Percentiles rank a stretch among this genome's conserved stretches.
phyloP scores from a whole-genome alignment of 1,140 invertebrate genomes.

The Hylyphantes graminicola region DNA sequence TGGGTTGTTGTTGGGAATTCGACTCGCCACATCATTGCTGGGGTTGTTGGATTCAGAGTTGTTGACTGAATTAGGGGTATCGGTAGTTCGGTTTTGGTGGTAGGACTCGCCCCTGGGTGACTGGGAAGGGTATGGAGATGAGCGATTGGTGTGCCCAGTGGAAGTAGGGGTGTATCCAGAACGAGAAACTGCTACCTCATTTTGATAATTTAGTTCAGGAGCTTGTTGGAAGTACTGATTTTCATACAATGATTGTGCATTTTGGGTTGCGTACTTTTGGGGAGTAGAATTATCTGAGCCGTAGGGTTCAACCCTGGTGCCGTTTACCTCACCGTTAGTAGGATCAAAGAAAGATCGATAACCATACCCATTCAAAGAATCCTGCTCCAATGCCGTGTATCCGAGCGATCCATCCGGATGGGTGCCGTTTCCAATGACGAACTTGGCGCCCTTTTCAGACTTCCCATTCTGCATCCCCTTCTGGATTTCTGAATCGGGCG shows the following conservation, averaged over 20 bases:
- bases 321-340: constrained; percentile 18
- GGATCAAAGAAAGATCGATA: constrained; percentile 32
- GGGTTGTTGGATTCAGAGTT: constrained; percentile 3
- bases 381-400: constrained; percentile 8
- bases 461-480: constrained; percentile 19
- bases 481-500: background rate
- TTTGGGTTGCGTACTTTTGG: constrained; percentile 10
- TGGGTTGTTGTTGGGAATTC: constrained; percentile 23
- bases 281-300: constrained; percentile 14
- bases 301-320: constrained; percentile 19
- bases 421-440: background rate
- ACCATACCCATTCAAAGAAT: constrained; percentile 31
- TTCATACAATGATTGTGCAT: constrained; percentile 35
- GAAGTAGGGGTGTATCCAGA: constrained; percentile 37
- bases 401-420: constrained; percentile 9
- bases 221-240: constrained; percentile 12
- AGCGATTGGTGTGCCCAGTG: constrained; percentile 11
- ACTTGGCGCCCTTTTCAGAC: constrained; percentile 12
- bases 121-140: constrained; percentile 10
- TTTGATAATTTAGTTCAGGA: constrained; percentile 1
- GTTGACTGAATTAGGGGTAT: constrained; percentile 4
- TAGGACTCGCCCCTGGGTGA: constrained; percentile 18
- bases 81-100: constrained; percentile 3
- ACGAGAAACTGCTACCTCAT: background rate
- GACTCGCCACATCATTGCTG: constrained; percentile 3